phyloP scores from a whole-genome alignment of 2,113 vertebrate genomes.

The Caloenas nicobarica region DNA sequence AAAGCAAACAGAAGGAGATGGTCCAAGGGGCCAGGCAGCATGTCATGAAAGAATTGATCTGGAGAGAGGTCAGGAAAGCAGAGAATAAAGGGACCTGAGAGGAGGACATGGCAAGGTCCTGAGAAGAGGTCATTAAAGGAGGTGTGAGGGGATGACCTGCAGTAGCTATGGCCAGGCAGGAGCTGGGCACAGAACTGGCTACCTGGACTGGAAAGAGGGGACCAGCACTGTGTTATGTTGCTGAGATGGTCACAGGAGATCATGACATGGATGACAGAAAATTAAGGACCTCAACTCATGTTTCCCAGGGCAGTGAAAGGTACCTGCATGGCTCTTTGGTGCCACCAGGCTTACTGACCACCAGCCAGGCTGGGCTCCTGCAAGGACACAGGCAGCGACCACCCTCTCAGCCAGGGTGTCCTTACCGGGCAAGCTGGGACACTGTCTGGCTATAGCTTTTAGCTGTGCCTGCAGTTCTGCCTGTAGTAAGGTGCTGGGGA shows the following conservation, averaged over 20 bases:
- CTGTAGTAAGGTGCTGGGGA: accelerated
- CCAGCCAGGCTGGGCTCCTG: not conserved
- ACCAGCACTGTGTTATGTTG: not conserved
- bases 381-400: not conserved
- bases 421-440: not conserved
- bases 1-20: conserved; percentile 17
- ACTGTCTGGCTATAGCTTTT: not conserved
- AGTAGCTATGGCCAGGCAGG: not conserved
- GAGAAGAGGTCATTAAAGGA: not conserved
- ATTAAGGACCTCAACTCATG: not conserved
- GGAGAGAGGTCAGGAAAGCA: not conserved
- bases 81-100: not conserved
- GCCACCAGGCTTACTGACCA: not conserved
- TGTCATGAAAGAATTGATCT: not conserved
- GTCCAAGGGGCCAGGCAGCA: not conserved
- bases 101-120: not conserved
- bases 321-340: not conserved
- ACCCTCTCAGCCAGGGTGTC: not conserved
- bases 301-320: not conserved
- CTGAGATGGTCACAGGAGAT: not conserved
- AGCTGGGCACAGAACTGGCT: not conserved
- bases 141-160: not conserved
- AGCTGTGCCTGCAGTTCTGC: not conserved
- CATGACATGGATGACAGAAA: not conserved
- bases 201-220: not conserved